A percentile compares a stretch with the other conserved stretches of the same genome.
Evolutionary conservation across 2,113 vertebrate species (phyloP).

Genomic region (Myotis davidii): DNA sequence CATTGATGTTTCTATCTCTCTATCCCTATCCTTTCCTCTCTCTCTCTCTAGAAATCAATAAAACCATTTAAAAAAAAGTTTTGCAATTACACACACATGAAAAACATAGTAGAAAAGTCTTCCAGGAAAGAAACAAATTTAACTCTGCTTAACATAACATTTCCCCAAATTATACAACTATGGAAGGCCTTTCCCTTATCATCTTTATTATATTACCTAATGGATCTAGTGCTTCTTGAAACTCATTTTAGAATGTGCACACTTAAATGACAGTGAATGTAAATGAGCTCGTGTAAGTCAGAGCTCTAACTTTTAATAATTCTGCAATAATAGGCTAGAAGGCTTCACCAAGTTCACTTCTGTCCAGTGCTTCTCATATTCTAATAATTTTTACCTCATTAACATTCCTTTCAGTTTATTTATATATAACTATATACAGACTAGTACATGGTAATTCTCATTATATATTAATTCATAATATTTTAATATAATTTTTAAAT

Average conservation of each 20-base stretch:
- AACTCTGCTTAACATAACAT: not conserved
- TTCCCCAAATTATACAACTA: not conserved
- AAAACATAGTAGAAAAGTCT: not conserved
- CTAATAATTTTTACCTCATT: not conserved
- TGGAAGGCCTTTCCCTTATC: not conserved
- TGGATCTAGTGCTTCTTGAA: not conserved
- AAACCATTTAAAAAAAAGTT: not conserved
- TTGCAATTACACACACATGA: not conserved
- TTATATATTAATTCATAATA: not conserved
- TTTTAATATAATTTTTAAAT: slow-evolving; percentile 1
- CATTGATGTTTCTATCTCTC: too few species aligned
- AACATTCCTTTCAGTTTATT: not conserved
- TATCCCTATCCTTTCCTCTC: too few species aligned
- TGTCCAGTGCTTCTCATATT: not conserved
- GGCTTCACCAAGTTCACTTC: not conserved
- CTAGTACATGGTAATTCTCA: not conserved
- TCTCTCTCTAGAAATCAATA: too few species aligned
- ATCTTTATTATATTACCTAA: not conserved
- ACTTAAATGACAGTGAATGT: not conserved
- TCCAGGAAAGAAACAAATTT: not conserved
- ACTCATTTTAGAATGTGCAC: not conserved
- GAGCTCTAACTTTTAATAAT: not conserved
- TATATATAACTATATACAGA: not conserved
- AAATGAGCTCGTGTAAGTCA: not conserved
- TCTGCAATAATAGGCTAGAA: not conserved